Conservation (phyloP, 2,113 vertebrate species). For the Myrmecophaga tridactyla region DNA sequence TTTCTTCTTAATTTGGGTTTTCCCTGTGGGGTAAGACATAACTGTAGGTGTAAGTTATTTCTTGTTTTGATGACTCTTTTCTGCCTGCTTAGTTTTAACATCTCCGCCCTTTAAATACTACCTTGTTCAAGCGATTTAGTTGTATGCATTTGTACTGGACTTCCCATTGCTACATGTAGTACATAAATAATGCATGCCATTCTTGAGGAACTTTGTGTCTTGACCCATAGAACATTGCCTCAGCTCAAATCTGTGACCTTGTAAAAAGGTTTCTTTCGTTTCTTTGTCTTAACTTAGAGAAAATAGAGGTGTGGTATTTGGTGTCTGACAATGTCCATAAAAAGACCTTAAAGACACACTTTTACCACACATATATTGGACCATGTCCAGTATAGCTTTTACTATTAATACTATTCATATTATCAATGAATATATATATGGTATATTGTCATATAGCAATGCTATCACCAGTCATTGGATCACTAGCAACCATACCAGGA, state of each 20-base stretch:
- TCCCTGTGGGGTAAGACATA: neutral
- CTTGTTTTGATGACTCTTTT: conserved; percentile 13
- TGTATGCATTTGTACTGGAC: neutral
- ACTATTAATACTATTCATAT: neutral
- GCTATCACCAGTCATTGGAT: neutral
- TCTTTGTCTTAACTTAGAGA: neutral
- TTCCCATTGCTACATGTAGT: neutral
- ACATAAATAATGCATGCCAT: neutral
- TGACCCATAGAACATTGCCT: neutral
- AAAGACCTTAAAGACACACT: neutral
- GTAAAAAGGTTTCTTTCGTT: neutral
- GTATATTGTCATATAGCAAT: too few species aligned
- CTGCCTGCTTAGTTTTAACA: neutral
- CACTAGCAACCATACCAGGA: neutral
- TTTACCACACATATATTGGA: neutral
- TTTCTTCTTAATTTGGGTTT: neutral
- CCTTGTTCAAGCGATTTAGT: neutral
- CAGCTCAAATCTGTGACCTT: neutral
- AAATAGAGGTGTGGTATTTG: neutral
- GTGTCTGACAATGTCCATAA: neutral
- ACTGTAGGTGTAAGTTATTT: neutral
- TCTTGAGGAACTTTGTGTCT: neutral
- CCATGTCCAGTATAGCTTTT: neutral
- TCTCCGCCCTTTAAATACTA: neutral
- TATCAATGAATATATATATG: too few species aligned